Evolutionary conservation across 2,113 vertebrate species (phyloP).

Genomic region (Columbina picui): DNA sequence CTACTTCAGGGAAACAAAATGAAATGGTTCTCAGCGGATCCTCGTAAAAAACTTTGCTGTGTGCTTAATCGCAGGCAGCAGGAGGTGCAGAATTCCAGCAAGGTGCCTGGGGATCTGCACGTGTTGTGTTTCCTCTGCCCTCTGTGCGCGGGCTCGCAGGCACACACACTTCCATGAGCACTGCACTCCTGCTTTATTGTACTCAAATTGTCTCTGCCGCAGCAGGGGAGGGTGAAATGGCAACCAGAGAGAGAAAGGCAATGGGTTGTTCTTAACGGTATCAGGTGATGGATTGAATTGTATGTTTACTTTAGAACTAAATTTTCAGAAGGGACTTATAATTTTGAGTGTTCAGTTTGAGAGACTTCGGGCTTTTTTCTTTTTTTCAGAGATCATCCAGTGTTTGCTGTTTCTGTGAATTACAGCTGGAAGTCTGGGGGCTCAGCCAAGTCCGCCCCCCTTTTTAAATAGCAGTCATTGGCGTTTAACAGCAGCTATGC

Average conservation of each 20-base stretch:
- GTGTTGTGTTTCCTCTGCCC: not conserved
- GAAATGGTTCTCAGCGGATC: not conserved
- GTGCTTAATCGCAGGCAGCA: conserved; percentile 4
- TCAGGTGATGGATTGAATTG: not conserved
- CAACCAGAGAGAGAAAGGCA: not conserved
- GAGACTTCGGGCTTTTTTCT: not conserved
- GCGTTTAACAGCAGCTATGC: not conserved
- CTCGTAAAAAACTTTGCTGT: not conserved
- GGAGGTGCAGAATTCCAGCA: conserved; percentile 39
- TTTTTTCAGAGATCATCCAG: not conserved
- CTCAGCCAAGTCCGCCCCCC: not conserved
- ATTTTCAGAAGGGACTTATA: not conserved
- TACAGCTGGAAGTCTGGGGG: not conserved
- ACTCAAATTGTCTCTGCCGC: not conserved
- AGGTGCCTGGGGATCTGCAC: not conserved
- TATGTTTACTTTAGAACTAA: not conserved
- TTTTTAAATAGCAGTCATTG: not conserved
- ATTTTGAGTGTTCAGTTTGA: not conserved
- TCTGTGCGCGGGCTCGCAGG: not conserved
- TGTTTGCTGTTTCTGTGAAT: not conserved
- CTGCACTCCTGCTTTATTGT: not conserved
- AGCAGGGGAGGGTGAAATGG: not conserved
- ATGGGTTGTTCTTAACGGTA: not conserved
- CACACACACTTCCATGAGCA: not conserved
- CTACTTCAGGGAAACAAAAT: conserved; percentile 29